Base-by-base conservation (phyloP, 2,797 vertebrate species). In the Tapirus indicus region DNA sequence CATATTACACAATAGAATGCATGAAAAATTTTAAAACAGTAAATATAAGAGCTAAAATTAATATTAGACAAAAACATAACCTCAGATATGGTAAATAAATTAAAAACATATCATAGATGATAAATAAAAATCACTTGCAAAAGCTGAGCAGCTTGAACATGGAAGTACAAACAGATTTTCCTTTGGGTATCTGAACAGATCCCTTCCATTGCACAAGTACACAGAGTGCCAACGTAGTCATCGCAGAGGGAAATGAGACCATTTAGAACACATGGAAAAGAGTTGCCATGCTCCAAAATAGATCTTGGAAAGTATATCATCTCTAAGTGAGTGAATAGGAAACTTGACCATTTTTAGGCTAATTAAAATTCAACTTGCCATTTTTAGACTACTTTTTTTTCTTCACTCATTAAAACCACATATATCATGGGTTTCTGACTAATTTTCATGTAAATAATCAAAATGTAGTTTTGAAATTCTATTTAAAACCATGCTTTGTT, bases 331-430 rank as follows among this genome's bases (percentile, higher is more conserved):
- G 96, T 98, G 96, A 92, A 72, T 97, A 95, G 98, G 98, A 97
- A 98, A 98, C 97, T 95, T 97, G 87, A 66, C 96, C 92, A 96
- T 97, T 98, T 98, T 98, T 98, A 98, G 96, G 62, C 95, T 94
- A 97, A 98, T 97, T 94, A 97, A 88, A 95, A 92, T 95, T 77
- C 75, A 85, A 41, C 74, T 98, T 92, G 88, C 79, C 78, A 95
- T 94, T 98, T 98, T 92, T 85, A 88, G 88, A 79, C 38, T 83
- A 77, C 32, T 89, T 62, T 97, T 94, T 85, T 41, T 23, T 60
- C 52, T 92, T 60, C 79, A 91, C 58, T 87, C 80, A 93, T 77
- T 90, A 66, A 96, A 97, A 88, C 90, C 96, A 71, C 87, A 95
- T 5, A 88, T 80, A 66, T 62, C 96, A 97, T 60, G 94, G 32